Evolutionary conservation across 2,888 invertebrate species (phyloP).

Genomic region (Drosophila paranaensis): DNA sequence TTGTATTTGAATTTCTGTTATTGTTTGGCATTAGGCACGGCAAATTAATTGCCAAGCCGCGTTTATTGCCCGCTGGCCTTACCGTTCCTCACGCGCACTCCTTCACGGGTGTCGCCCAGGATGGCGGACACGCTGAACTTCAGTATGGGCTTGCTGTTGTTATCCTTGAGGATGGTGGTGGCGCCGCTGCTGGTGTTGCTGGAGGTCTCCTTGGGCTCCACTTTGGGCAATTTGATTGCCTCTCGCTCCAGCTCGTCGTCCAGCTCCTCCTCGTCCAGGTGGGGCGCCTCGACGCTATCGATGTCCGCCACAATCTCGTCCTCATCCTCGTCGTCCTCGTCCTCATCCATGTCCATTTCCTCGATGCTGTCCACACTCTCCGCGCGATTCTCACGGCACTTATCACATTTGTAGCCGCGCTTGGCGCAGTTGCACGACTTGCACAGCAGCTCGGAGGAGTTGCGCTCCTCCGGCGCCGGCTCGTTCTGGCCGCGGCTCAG

Average conservation of each 20-base stretch:
- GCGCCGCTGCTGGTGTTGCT: conserved; percentile 33
- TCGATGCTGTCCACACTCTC: conserved; percentile 80
- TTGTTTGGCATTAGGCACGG: conserved; percentile 72
- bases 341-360: conserved; percentile 76
- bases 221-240: conserved; percentile 77
- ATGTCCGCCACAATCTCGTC: conserved; percentile 75
- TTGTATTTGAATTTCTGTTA: conserved; percentile 64
- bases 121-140: conserved; percentile 98
- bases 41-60: conserved; percentile 74
- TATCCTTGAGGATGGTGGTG: conserved; percentile 84
- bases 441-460: conserved; percentile 42
- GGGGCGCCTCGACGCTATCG: conserved; percentile 62
- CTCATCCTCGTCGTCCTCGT: conserved; percentile 67
- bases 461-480: conserved; percentile 27
- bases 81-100: conserved; percentile 85
- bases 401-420: conserved; percentile 77
- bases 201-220: conserved; percentile 65
- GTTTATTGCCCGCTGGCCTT: conserved; percentile 67
- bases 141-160: conserved; percentile 89
- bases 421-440: conserved; percentile 61
- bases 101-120: conserved; percentile 87
- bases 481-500: conserved; percentile 73
- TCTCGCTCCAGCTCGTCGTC: conserved; percentile 65
- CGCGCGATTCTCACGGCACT: conserved; percentile 66
- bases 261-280: conserved; percentile 73